These are phyloP conservation scores for Oryzaephilus surinamensis DNA, from an alignment of 1,140 invertebrate genomes.

Conservation along the genomic window DNA sequence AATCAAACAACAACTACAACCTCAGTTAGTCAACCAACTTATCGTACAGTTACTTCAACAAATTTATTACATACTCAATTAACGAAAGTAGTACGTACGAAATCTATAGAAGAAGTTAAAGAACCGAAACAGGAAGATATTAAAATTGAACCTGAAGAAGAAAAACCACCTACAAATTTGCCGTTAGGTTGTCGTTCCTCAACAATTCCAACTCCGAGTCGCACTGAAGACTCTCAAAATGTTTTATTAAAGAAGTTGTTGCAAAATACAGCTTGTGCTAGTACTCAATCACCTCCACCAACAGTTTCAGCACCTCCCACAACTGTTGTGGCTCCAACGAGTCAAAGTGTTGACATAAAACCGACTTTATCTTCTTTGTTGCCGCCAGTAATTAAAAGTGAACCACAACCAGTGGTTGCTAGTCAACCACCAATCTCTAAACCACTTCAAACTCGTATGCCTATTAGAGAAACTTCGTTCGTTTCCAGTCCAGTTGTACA, in stretches of 20 bases:
- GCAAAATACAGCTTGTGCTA: conserved; percentile 68
- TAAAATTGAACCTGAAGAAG: conserved; percentile 9
- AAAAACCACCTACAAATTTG: background rate
- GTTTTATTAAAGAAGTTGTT: conserved; percentile 81
- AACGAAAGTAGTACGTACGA: conserved; percentile 35
- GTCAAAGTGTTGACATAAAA: conserved; percentile 56
- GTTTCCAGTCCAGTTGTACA: conserved; percentile 37
- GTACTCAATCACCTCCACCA: conserved; percentile 39
- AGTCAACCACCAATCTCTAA: conserved; percentile 18
- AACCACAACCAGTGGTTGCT: conserved; percentile 24
- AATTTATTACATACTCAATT: conserved; percentile 44
- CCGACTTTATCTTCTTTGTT: conserved; percentile 44
- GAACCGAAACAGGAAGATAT: conserved; percentile 12
- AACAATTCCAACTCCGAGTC: conserved; percentile 17
- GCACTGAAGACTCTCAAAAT: conserved; percentile 74
- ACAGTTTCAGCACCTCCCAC: conserved; percentile 36
- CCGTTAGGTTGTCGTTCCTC: conserved; percentile 30
- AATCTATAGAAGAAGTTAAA: conserved; percentile 17
- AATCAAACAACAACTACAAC: conserved; percentile 1
- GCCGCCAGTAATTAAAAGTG: conserved; percentile 33
- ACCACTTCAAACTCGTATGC: conserved; percentile 14
- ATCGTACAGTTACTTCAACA: too few species aligned
- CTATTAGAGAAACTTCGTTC: conserved; percentile 45
- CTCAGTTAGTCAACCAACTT: too few species aligned
- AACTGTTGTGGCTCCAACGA: conserved; percentile 42